Evolutionary conservation across 2,888 invertebrate genomes (phyloP), one percentile per base, ranked within the genome.

Genomic region (Lepidochrysops patricia): DNA sequence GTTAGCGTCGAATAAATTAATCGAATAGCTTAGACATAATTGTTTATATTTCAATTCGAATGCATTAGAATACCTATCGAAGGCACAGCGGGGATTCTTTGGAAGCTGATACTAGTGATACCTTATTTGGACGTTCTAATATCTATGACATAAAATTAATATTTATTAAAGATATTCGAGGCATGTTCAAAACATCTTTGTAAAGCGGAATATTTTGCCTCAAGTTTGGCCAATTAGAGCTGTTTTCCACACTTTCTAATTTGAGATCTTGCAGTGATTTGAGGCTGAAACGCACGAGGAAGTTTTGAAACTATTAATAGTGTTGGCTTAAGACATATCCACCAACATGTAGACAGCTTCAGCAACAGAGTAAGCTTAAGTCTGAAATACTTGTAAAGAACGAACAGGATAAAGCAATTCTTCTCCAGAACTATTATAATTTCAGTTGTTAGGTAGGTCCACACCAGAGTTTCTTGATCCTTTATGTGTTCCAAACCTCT

Each of bases 1-100:
- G 77, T 77, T 76, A 81, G 73, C 72, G 76, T 77, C 79, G 80
- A 77, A 76, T 75, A 71, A 74, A 70, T 74, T 72, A 73, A 74
- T 74, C 52, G 29, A 9, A 52, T 29, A 19, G 23, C n/a, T 29
- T 54, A 23, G 54, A 54, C 32, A 54, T 54, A 54, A 32, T 54
- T 54, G 19, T 54, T 54, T 66, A 66, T 68, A 70, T 67, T 65
- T 60, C 37, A 62, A 59, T 61, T 52, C 19, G 19, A 54, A 50
- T 50, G 13, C 26, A 26, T 50, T 50, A 50, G 25, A 52, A 52
- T 27, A 52, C 52, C 52, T 15, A 52, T 27, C 27, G 52, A 25
- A 27, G 27, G 27, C 52, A 7, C 52, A 27, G 52, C 52, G 27
- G 13, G 52, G 52, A 9, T 1, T 9, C 23, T 2, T 43, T 19